phyloP scores from a whole-genome alignment of 2,797 vertebrate genomes.

The Mus caroli region DNA sequence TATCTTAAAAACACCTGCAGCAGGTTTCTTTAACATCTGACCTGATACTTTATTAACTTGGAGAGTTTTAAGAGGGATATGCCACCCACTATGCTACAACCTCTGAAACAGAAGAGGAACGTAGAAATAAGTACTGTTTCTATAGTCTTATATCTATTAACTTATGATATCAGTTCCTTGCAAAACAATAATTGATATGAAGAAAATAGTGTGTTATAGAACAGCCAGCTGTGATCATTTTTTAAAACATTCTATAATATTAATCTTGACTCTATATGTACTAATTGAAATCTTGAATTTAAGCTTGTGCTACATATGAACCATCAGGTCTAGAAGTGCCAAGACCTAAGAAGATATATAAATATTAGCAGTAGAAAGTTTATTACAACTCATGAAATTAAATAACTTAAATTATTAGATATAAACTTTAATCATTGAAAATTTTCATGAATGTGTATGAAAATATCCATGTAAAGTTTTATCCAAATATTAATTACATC shows the following conservation, averaged over 20 bases:
- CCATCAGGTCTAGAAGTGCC: background rate
- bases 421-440: background rate
- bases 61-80: background rate
- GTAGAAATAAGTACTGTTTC: background rate
- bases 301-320: background rate
- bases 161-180: background rate
- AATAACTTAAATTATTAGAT: background rate
- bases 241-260: background rate
- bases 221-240: background rate
- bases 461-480: background rate
- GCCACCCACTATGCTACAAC: background rate
- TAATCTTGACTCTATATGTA: background rate
- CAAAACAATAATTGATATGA: background rate
- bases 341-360: background rate
- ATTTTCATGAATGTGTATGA: background rate
- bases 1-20: conserved; percentile 49
- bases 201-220: background rate
- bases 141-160: background rate
- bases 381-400: background rate
- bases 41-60: background rate
- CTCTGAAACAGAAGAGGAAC: background rate
- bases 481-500: background rate
- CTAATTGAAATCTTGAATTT: background rate
- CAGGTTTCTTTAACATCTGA: conserved; percentile 64
- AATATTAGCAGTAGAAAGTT: background rate